phyloP scores from a whole-genome alignment of 2,113 vertebrate species.

The Zosterops lateralis region DNA sequence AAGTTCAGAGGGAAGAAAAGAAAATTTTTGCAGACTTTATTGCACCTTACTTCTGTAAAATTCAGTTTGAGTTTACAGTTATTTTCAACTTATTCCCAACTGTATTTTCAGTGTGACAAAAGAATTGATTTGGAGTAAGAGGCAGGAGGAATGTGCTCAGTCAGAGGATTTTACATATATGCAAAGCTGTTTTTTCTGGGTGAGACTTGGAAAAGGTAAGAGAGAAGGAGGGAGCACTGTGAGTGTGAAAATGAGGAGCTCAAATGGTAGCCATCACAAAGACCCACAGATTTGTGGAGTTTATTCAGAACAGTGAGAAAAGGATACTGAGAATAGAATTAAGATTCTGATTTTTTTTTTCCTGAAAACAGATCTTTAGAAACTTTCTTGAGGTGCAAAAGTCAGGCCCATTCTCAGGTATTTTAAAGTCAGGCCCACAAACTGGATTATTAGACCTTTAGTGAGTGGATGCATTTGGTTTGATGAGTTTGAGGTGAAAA shows the following conservation, averaged over 20 bases:
- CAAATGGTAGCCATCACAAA: background rate
- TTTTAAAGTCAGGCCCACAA: background rate
- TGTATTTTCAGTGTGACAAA: background rate
- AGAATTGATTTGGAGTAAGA: background rate
- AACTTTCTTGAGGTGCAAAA: background rate
- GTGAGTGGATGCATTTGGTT: background rate
- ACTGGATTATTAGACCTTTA: background rate
- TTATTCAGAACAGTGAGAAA: background rate
- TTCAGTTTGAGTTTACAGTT: background rate
- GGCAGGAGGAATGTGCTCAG: background rate
- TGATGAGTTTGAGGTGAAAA: background rate
- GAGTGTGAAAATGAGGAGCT: background rate
- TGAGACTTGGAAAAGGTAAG: background rate
- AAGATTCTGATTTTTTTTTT: background rate
- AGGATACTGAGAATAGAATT: background rate
- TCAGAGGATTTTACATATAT: background rate
- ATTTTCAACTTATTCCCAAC: background rate
- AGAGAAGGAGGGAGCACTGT: background rate
- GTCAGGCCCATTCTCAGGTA: too few species aligned
- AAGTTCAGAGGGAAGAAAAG: background rate
- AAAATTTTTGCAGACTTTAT: background rate
- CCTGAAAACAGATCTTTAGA: background rate
- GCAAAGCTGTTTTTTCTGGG: background rate
- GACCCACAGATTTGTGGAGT: accelerated
- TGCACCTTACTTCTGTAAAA: background rate